Base-by-base conservation (phyloP, 2,113 vertebrate species). In the Macrotus californicus region DNA sequence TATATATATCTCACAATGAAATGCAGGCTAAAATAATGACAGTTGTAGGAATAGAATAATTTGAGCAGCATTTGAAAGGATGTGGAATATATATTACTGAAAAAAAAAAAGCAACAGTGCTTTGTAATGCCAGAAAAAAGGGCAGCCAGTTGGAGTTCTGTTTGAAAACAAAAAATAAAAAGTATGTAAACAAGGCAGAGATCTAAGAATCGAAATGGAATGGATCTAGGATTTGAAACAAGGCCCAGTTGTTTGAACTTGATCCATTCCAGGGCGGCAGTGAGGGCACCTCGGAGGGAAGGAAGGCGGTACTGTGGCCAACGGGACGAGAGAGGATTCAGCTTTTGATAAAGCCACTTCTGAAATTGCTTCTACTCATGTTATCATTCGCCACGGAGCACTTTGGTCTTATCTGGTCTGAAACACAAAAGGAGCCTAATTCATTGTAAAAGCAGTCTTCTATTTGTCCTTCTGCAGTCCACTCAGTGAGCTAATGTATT, bases 401-500 rank as follows among this genome's bases (percentile, higher is more conserved):
- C 94, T 96, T 92, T 83, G 73, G 93, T 96, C 93, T 97, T 97
- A 97, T 97, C 95, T 93, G 86, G 96, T 93, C 41, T 81, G 83
- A 95, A 96, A 95, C 97, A 97, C 66, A 83, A 98, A 97, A 96
- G 97, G 96, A 98, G 54, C n/a, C 93, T 98, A 98, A 98, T 98
- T 98, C 90, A 70, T 95, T 97, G 97, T 94, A 97, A 98, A 98
- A 97, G 97, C 94, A 96, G 54, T 54, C 56, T 67, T 93, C 85
- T 79, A 90, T 54, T 80, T 92, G 97, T 98, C 93, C 91, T 93
- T 97, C 93, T 98, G 93, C 96, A 96, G 96, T 87, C 97, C 95
- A 97, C 96, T 98, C 96, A 97, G 80, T 94, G 93, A 98, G 50
- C 97, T 98, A 98, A 98, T 97, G 96, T 93, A 97, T 97, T 98